These are phyloP conservation scores for Lagocephalus sceleratus DNA, from an alignment of 2,797 vertebrate species.

Conservation along the genomic window DNA sequence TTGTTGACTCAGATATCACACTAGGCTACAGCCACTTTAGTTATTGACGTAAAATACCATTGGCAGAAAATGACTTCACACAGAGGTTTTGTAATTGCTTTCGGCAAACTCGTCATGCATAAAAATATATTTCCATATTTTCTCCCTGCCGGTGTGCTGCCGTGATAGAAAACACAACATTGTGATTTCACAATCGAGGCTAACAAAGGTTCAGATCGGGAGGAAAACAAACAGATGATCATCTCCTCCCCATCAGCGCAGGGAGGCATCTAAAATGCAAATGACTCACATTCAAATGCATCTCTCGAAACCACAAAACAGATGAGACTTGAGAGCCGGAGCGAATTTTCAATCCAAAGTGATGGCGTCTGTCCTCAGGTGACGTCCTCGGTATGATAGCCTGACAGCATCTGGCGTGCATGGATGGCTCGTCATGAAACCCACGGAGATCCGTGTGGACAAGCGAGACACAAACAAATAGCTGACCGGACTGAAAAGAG, in stretches of 20 bases:
- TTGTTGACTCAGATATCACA: slow-evolving; percentile 9
- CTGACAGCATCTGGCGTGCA: slow-evolving; percentile 46
- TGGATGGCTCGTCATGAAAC: slow-evolving; percentile 40
- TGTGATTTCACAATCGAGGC: slow-evolving; percentile 10
- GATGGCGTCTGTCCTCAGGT: slow-evolving; percentile 43
- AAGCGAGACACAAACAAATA: slow-evolving; percentile 33
- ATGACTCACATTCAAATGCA: slow-evolving; percentile 50
- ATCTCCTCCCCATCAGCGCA: slow-evolving; percentile 17
- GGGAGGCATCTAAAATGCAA: slow-evolving; percentile 43
- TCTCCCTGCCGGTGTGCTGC: slow-evolving; percentile 6
- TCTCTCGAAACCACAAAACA: slow-evolving; percentile 45
- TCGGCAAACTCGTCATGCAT: slow-evolving; percentile 24
- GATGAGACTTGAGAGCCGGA: slow-evolving; percentile 45
- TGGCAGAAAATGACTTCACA: slow-evolving; percentile 18
- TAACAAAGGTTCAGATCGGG: slow-evolving; percentile 13
- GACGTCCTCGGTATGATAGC: slow-evolving; percentile 49
- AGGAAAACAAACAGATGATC: slow-evolving; percentile 19
- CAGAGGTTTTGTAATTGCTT: slow-evolving; percentile 8
- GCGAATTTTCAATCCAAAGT: slow-evolving; percentile 47
- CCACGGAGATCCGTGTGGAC: slow-evolving; percentile 38
- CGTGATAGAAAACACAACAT: slow-evolving; percentile 11
- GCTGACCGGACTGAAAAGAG: slow-evolving; percentile 27
- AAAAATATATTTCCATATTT: slow-evolving; percentile 16
- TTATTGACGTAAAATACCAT: slow-evolving; percentile 13
- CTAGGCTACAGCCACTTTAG: background rate